These are phyloP conservation scores for Apeltes quadracus DNA, from an alignment of 2,113 vertebrate species.

Conservation along the genomic window DNA sequence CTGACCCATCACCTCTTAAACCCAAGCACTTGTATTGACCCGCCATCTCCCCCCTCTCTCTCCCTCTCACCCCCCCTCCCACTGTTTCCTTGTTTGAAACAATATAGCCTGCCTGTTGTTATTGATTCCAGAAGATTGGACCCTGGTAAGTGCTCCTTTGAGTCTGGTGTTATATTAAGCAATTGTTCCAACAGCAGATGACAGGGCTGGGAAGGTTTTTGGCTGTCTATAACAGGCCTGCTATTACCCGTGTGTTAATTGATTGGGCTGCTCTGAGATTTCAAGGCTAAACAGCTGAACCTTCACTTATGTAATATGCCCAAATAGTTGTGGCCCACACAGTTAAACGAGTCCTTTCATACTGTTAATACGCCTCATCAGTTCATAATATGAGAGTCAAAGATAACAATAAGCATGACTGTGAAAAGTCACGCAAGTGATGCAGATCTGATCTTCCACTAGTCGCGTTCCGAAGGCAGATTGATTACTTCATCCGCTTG, in stretches of 20 bases:
- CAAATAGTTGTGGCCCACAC: conserved; percentile 3
- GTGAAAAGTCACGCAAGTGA: background rate
- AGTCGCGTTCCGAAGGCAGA: background rate
- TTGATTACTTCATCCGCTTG: conserved; percentile 29
- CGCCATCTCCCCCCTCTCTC: conserved; percentile 53
- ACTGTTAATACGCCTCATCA: background rate
- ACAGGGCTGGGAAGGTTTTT: conserved; percentile 86
- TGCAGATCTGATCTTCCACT: background rate
- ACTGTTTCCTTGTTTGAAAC: conserved; percentile 81
- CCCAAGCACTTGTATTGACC: conserved; percentile 74
- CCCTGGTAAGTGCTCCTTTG: conserved; percentile 83
- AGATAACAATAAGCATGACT: conserved; percentile 16
- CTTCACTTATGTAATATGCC: conserved; percentile 9
- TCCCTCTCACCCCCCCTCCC: conserved; percentile 74
- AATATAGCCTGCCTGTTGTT: conserved; percentile 81
- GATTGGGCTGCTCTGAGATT: conserved; percentile 78
- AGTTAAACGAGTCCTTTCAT: conserved; percentile 16
- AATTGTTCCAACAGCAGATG: conserved; percentile 88
- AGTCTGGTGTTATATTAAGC: conserved; percentile 89
- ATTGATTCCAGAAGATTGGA: conserved; percentile 86
- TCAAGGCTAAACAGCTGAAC: conserved; percentile 36
- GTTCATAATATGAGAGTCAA: background rate
- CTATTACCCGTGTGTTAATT: conserved; percentile 89
- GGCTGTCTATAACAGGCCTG: conserved; percentile 85
- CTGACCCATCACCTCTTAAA: conserved; percentile 72